Conservation (phyloP, 2,797 vertebrate genomes). For the Enteromius mattozi region DNA sequence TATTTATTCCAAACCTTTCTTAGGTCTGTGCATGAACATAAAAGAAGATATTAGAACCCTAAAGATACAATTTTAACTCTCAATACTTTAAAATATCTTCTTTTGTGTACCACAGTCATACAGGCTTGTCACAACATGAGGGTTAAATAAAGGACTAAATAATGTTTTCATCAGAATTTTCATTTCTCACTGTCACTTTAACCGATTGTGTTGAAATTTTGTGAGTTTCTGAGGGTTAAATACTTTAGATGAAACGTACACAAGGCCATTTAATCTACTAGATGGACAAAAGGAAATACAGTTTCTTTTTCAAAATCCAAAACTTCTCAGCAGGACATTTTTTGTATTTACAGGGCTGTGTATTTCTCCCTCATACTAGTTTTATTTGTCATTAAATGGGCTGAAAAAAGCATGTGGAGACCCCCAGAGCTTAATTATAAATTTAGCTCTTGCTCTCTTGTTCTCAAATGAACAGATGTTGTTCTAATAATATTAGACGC, state of each 20-base stretch:
- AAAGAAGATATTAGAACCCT: neutral
- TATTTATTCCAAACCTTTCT: neutral
- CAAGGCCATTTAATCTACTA: neutral
- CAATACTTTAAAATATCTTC: neutral
- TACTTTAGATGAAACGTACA: neutral
- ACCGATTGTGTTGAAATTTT: neutral
- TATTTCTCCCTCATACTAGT: constrained; percentile 21
- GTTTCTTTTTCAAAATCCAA: too few relatives aligned
- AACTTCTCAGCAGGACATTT: neutral
- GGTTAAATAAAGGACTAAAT: neutral
- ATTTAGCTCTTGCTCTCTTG: neutral
- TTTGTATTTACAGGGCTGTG: constrained; percentile 39
- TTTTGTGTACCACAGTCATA: neutral
- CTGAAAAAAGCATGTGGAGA: neutral
- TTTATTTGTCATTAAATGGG: constrained; percentile 41
- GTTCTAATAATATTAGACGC: neutral
- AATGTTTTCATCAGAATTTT: neutral
- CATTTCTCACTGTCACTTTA: neutral
- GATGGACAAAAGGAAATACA: neutral
- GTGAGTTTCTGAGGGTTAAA: neutral
- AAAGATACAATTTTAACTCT: neutral
- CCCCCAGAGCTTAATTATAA: neutral
- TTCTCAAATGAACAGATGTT: constrained; percentile 36
- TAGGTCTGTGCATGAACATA: neutral
- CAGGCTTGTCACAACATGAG: neutral